phyloP scores from a whole-genome alignment of 2,888 invertebrate genomes.

The Saturnia japonica region DNA sequence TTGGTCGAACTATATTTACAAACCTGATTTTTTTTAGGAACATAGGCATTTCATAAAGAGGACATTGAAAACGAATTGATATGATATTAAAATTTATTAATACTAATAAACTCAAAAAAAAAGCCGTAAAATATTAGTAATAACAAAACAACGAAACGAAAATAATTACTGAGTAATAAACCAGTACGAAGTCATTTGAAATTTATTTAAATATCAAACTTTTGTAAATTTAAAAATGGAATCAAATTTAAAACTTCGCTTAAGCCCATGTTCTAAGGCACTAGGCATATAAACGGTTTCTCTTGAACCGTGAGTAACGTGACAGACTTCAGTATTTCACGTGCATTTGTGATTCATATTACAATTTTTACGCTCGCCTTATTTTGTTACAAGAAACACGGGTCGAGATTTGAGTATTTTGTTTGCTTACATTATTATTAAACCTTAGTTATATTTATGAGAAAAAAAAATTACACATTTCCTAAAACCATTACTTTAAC shows the following conservation, averaged over 20 bases:
- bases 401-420: constrained; percentile 11
- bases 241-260: constrained; percentile 2
- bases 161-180: too few relatives aligned
- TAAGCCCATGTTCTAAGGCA: constrained; percentile 23
- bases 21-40: too few relatives aligned
- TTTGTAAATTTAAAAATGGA: background rate
- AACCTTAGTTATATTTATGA: constrained; percentile 2
- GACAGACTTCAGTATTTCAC: constrained; percentile 39
- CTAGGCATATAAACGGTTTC: constrained; percentile 33
- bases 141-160: too few relatives aligned
- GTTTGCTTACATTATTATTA: constrained; percentile 1
- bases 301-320: constrained; percentile 38
- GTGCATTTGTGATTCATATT: constrained; percentile 35
- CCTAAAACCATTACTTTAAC: too few relatives aligned
- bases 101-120: too few relatives aligned
- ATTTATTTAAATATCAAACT: background rate
- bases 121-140: too few relatives aligned
- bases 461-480: too few relatives aligned
- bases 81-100: too few relatives aligned
- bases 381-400: constrained; percentile 13
- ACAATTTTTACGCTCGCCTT: constrained; percentile 28
- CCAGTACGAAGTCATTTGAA: too few relatives aligned
- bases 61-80: too few relatives aligned
- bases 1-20: too few relatives aligned
- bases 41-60: too few relatives aligned